Evolutionary conservation across 2,797 vertebrate genomes (phyloP).

Genomic region (Tragopan temminckii): DNA sequence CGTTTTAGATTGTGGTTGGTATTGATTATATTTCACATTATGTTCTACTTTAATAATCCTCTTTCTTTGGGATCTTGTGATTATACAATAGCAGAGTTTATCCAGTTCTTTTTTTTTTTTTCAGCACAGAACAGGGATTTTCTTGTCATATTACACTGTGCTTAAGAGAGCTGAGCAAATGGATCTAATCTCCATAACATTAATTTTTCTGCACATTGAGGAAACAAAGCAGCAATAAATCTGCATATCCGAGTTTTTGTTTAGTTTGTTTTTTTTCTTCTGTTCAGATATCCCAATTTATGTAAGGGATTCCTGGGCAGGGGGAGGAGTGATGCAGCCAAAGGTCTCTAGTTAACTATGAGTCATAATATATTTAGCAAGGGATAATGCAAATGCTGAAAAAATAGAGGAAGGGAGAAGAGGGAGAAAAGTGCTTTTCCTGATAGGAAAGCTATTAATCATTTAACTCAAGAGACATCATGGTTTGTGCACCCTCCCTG

Average conservation of each 20-base stretch:
- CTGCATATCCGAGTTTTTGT: slow-evolving; percentile 15
- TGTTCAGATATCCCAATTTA: not conserved
- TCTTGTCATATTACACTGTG: slow-evolving; percentile 49
- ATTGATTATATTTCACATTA: slow-evolving; percentile 51
- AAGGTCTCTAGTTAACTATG: slow-evolving; percentile 20
- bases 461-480: slow-evolving; percentile 2
- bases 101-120: not conserved
- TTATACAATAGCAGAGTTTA: slow-evolving; percentile 59
- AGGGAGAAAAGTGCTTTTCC: not conserved
- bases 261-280: not conserved
- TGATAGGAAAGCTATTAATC: slow-evolving; percentile 34
- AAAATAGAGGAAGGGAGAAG: slow-evolving; percentile 25
- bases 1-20: not conserved
- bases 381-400: slow-evolving; percentile 21
- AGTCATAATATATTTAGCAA: slow-evolving; percentile 47
- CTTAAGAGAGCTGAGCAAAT: slow-evolving; percentile 35
- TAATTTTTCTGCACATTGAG: slow-evolving; percentile 40
- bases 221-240: slow-evolving; percentile 62
- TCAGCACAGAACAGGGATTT: slow-evolving; percentile 50
- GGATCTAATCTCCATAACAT: slow-evolving; percentile 66
- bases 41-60: slow-evolving; percentile 71
- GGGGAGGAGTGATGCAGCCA: not conserved
- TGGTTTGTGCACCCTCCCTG: not conserved
- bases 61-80: slow-evolving; percentile 63
- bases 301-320: not conserved